Evolutionary conservation across 2,113 vertebrate genomes (phyloP).

Genomic region (Pagrus major): DNA sequence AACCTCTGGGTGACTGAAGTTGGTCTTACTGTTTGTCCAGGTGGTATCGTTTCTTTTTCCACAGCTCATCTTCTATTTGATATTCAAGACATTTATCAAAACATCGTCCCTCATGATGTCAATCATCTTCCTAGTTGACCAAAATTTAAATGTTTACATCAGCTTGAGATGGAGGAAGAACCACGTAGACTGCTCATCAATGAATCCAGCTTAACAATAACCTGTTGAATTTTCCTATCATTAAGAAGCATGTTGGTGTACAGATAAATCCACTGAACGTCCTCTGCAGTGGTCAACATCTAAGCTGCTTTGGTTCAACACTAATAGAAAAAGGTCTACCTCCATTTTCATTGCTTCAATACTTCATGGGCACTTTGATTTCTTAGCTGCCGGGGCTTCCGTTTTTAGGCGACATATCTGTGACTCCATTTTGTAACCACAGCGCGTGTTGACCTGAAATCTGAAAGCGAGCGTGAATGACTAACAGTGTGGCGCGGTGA

Average conservation of each 20-base stretch:
- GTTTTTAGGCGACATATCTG: conserved; percentile 46
- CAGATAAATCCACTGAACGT: not conserved
- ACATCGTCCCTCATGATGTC: conserved; percentile 56
- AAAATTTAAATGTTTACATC: conserved; percentile 79
- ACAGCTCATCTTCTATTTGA: conserved; percentile 34
- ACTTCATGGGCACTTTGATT: conserved; percentile 71
- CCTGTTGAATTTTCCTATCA: not conserved
- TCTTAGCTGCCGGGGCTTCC: conserved; percentile 72
- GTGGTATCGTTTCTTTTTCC: conserved; percentile 51
- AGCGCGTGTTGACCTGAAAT: conserved; percentile 30
- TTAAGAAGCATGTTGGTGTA: not conserved
- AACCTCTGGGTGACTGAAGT: conserved; percentile 55
- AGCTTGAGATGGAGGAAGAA: conserved; percentile 50
- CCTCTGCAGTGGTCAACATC: conserved; percentile 29
- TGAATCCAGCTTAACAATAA: not conserved
- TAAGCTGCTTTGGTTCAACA: conserved; percentile 27
- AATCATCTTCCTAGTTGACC: conserved; percentile 70
- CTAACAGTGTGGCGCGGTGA: conserved; percentile 20
- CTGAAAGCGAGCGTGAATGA: conserved; percentile 44
- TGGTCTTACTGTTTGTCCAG: conserved; percentile 21
- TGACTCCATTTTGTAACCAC: conserved; percentile 34
- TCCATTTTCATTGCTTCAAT: conserved; percentile 73
- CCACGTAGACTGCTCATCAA: conserved; percentile 6
- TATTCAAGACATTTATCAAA: conserved; percentile 39
- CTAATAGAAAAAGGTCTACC: conserved; percentile 66